Percentiles rank a stretch among this genome's conserved stretches.
Conservation (phyloP, 2,113 vertebrate species). For the Neotoma lepida region DNA sequence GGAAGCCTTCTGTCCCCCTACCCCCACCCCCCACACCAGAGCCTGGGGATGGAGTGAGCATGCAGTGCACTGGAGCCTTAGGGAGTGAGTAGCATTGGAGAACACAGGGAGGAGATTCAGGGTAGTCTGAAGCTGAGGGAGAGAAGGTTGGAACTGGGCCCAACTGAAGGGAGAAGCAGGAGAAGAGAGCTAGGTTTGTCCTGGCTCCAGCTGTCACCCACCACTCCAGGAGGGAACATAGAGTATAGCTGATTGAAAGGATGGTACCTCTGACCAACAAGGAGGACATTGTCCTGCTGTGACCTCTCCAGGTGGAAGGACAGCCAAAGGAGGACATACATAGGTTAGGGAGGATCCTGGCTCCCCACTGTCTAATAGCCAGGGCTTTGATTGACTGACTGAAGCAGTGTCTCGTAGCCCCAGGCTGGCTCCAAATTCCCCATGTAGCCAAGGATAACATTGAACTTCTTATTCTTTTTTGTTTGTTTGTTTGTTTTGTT, state of each 20-base stretch:
- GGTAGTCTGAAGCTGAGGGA: neutral
- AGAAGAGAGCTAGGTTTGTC: neutral
- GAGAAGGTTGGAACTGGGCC: neutral
- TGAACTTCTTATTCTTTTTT: neutral
- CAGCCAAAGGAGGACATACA: neutral
- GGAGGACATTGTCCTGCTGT: neutral
- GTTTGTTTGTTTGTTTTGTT: neutral
- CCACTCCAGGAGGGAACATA: no score
- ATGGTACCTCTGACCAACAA: neutral
- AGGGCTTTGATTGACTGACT: neutral
- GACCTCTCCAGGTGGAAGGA: neutral
- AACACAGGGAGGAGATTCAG: rapidly evolving
- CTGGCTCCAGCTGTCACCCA: neutral
- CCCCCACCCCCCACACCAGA: neutral
- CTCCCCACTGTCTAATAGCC: neutral
- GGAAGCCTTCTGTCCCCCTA: neutral
- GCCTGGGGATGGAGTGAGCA: neutral
- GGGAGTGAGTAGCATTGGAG: neutral
- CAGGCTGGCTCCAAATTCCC: neutral
- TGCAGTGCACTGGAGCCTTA: neutral
- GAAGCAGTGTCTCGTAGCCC: neutral
- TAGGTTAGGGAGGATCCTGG: neutral
- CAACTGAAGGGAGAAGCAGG: no score
- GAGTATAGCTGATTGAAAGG: neutral
- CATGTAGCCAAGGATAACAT: neutral